Base-by-base conservation (phyloP, 2,888 invertebrate species). In the Amorpha juglandis region DNA sequence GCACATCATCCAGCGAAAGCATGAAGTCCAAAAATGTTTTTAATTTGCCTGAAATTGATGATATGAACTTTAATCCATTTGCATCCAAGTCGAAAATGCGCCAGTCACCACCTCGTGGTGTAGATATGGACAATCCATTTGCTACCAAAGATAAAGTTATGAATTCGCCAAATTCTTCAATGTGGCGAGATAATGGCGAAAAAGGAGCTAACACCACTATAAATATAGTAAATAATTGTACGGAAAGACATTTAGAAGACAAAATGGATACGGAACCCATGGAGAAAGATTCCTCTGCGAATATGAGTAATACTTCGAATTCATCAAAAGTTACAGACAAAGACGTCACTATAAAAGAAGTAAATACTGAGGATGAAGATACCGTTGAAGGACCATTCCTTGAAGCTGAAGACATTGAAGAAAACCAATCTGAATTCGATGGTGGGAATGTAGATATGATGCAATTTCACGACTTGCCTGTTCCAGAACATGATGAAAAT, bases 311-410 rank as follows among this genome's bases (percentile, higher is more conserved):
- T 67, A 74, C 71, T 62, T 84, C 86, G 66, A 75, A 70, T 66
- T 87, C 84, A 19, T 88, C 87, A 11, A 87, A 82, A 77, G 70
- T 70, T 51, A 78, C 79, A 45, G 82, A 85, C 14, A 84, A 75
- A 73, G 80, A 88, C 71, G 38, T 53, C n/a, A 87, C 88, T n/a
- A 73, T 83, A 3, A 74, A 71, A 65, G 90, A 91, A 78, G 70
- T 89, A 4, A 79, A 88, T 64, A 92, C 92, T 16, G 92, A 93
- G 80, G 90, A 91, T 69, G 92, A 92, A 78, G 92, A 93, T 70
- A 93, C 92, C 8, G 71, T 87, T 55, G 92, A 92, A 78, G 92
- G 91, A 11, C 92, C 92, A 16, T 91, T 92, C 69, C 73, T 92
- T 8, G 92, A 92, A 77, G 74, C 73, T 12, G 88, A 88, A n/a